phyloP scores from a whole-genome alignment of 2,888 invertebrate species.

The Eupeodes latifasciatus region DNA sequence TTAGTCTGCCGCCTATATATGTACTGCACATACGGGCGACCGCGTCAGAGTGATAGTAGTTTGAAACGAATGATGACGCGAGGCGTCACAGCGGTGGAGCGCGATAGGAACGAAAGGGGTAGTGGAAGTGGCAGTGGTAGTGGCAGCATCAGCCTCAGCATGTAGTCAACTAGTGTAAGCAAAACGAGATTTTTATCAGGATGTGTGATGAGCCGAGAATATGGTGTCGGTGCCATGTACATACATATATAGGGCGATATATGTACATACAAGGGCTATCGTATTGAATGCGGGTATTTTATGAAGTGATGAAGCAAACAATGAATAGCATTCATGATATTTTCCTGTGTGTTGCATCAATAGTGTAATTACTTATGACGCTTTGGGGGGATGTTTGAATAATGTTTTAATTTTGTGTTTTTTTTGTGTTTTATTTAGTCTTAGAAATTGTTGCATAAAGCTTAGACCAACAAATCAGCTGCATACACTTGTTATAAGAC shows the following conservation, averaged over 20 bases:
- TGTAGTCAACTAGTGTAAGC: constrained; percentile 3
- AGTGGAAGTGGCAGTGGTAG: background rate
- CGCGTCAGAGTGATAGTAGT: background rate
- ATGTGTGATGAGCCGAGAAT: constrained; percentile 41
- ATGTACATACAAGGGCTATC: background rate
- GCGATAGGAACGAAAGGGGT: too few relatives aligned
- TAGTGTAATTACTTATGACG: background rate
- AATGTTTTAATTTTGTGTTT: background rate
- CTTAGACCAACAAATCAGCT: too few relatives aligned
- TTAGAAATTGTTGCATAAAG: too few relatives aligned
- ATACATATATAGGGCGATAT: too few relatives aligned
- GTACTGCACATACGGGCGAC: background rate
- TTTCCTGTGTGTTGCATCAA: background rate
- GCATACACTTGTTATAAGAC: too few relatives aligned
- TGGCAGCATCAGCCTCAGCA: background rate
- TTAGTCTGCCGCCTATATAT: constrained; percentile 45
- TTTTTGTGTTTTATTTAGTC: too few relatives aligned
- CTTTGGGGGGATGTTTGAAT: background rate
- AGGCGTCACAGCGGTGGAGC: background rate
- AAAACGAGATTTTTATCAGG: constrained; percentile 61
- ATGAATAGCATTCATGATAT: constrained; percentile 31
- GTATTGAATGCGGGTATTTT: constrained; percentile 23
- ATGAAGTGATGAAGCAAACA: constrained; percentile 39
- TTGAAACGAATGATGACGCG: background rate
- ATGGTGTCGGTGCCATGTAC: too few relatives aligned